Percentiles rank a stretch among this genome's conserved stretches.
These are phyloP conservation scores for Aphaenogaster rudis DNA, from an alignment of 1,140 invertebrate species.

Conservation along the genomic window DNA sequence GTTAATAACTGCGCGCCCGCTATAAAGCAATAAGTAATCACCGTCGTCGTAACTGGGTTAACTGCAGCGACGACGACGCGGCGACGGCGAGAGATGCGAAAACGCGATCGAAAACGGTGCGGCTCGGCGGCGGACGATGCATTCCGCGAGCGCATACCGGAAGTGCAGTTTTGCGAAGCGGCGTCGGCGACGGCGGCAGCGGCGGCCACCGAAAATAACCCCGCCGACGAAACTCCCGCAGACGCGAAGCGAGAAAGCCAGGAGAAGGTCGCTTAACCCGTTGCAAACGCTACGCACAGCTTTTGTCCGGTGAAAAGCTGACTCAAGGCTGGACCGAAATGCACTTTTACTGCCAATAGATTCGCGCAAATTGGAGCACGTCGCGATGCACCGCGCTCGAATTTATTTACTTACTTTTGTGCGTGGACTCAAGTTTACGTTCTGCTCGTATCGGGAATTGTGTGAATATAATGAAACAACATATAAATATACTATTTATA, in stretches of 20 bases:
- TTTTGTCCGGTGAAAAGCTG: constrained; percentile 43
- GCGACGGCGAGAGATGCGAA: constrained; percentile 67
- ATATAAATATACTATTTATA: neutral
- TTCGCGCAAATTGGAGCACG: neutral
- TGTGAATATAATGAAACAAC: neutral
- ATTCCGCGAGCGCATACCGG: constrained; percentile 46
- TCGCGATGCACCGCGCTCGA: neutral
- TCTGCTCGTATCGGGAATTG: neutral
- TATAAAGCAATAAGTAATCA: constrained; percentile 70
- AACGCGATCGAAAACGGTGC: constrained; percentile 65
- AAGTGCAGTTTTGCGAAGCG: constrained; percentile 45
- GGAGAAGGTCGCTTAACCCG: constrained; percentile 30
- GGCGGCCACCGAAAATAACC: constrained; percentile 53
- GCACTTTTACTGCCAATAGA: constrained; percentile 26
- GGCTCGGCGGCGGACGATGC: neutral
- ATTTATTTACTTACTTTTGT: neutral
- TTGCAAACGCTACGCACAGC: neutral
- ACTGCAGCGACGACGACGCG: constrained; percentile 61
- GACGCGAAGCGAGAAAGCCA: constrained; percentile 9
- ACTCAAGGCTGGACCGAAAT: constrained; percentile 32
- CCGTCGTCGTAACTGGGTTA: constrained; percentile 81
- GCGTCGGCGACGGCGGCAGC: neutral
- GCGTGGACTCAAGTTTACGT: neutral
- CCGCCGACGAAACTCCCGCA: constrained; percentile 11
- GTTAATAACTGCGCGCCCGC: constrained; percentile 73